phyloP scores from a whole-genome alignment of 2,113 vertebrate genomes.

The Prionailurus viverrinus region DNA sequence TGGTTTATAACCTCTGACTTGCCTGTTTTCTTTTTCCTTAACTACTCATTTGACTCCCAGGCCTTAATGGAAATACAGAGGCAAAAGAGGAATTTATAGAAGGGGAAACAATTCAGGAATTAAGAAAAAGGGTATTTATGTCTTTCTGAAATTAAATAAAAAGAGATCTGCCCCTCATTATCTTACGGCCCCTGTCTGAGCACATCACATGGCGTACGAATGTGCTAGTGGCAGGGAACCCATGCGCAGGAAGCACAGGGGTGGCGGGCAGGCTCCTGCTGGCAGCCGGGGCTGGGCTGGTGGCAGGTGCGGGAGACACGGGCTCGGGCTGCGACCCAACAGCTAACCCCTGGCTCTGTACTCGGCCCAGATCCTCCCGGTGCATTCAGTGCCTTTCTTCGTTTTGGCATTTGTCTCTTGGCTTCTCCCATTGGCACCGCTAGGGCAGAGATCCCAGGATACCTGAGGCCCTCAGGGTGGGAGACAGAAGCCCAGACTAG shows the following conservation, averaged over 20 bases:
- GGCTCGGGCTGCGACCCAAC: accelerated
- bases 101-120: neutral
- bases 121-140: neutral
- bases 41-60: neutral
- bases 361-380: neutral
- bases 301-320: neutral
- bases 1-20: neutral
- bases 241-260: accelerated
- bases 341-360: neutral
- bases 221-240: neutral
- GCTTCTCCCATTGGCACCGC: neutral
- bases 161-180: neutral
- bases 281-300: neutral
- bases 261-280: neutral
- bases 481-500: neutral
- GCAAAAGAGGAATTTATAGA: neutral
- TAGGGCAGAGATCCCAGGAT: neutral
- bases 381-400: neutral
- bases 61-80: neutral
- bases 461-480: neutral
- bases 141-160: neutral
- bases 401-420: neutral
- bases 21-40: neutral
- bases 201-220: too few relatives aligned
- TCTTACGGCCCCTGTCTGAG: neutral